Evolutionary conservation across 2,888 invertebrate species (phyloP).

Genomic region (Aleiodes alternator): DNA sequence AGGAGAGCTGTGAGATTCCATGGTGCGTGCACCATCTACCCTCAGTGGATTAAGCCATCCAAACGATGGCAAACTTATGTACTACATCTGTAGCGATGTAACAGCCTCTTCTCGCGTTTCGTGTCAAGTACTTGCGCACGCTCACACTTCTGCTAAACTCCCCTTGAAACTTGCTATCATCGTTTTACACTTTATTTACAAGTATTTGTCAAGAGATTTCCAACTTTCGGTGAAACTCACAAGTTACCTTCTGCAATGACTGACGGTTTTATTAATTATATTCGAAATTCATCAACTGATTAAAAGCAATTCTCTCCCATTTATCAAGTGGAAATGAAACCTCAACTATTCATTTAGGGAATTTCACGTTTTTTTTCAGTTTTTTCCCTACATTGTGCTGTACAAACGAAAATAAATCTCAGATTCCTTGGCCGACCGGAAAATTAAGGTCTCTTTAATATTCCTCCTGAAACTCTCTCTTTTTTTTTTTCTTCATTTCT

Average conservation of each 20-base stretch:
- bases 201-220: conserved; percentile 17
- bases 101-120: conserved; percentile 7
- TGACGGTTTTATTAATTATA: conserved; percentile 6
- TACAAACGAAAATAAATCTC: conserved; percentile 41
- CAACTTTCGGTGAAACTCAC: conserved; percentile 13
- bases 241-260: conserved; percentile 9
- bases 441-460: conserved; percentile 54
- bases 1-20: conserved; percentile 10
- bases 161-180: background rate
- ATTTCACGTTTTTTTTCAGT: background rate
- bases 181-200: conserved; percentile 24
- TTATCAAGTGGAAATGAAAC: conserved; percentile 1
- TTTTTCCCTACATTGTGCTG: conserved; percentile 17
- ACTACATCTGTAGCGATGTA: conserved; percentile 32
- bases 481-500: conserved; percentile 43
- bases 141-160: conserved; percentile 13
- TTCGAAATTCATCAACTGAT: too few species aligned
- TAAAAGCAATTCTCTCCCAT: too few species aligned
- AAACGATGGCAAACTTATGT: conserved; percentile 31
- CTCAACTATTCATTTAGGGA: background rate
- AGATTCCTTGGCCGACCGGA: conserved; percentile 54
- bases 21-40: conserved; percentile 54
- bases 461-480: conserved; percentile 16
- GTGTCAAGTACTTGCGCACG: conserved; percentile 27
- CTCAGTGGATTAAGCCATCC: conserved; percentile 57